Conservation (phyloP, 2,888 invertebrate species). For the Schrankia costaestrigalis region DNA sequence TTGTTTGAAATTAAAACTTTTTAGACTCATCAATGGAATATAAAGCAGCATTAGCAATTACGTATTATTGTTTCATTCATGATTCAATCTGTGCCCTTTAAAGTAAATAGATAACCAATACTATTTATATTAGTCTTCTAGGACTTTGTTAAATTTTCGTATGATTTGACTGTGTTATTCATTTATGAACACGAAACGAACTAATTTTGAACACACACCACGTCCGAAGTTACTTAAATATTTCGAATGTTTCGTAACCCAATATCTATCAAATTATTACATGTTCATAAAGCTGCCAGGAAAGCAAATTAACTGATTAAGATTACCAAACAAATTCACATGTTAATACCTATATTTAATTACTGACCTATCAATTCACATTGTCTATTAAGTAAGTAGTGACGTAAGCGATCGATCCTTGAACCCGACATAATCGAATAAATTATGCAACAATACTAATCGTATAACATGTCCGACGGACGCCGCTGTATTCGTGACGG, state of each 20-base stretch:
- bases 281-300: not conserved
- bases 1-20: too few species aligned
- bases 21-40: too few species aligned
- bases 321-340: constrained; percentile 14
- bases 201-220: too few species aligned
- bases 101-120: too few species aligned
- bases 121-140: too few species aligned
- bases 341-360: constrained; percentile 24
- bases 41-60: too few species aligned
- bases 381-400: constrained; percentile 33
- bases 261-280: not conserved
- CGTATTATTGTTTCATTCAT: too few species aligned
- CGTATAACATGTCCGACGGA: constrained; percentile 54
- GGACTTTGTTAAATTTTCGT: too few species aligned
- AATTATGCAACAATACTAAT: constrained; percentile 59
- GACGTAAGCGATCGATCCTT: constrained; percentile 44
- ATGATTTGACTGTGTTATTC: too few species aligned
- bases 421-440: constrained; percentile 45
- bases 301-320: constrained; percentile 1
- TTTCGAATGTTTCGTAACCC: not conserved
- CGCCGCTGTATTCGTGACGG: constrained; percentile 53
- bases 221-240: not conserved
- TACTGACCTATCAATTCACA: constrained; percentile 30
- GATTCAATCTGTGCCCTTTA: too few species aligned
- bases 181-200: too few species aligned